Evolutionary conservation across 2,113 vertebrate genomes (phyloP), one percentile per base, ranked within the genome.

Genomic region (Willisornis vidua): DNA sequence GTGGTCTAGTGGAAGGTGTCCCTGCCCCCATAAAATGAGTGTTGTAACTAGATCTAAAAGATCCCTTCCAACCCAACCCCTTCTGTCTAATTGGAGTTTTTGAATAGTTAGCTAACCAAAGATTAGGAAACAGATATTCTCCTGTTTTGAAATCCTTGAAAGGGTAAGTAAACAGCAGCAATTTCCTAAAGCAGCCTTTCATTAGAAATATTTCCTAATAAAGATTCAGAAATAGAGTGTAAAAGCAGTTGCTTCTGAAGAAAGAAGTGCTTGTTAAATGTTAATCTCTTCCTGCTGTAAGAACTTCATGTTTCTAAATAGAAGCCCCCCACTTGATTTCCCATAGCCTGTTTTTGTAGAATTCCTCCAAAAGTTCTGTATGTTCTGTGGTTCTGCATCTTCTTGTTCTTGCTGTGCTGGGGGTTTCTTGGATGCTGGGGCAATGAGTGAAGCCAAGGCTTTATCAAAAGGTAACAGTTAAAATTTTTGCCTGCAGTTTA

Each of bases 241-340:
- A 49, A 68, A 94, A 76, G 61, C 71, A 78, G 66, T 26, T 91
- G 31, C 57, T 91, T 93, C 59, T 79, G 62, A 91, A 65, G 35
- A 17, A 68, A 59, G 28, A 82, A 87, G 49, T 41, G 37, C 46
- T 82, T 82, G 26, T 65, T 89, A 77, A 90, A 43, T 51, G 13
- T 55, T 52, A 71, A 35, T 68, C 4, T 72, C 15, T 59, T 87
- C 12, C 33, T 67, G 18, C 6, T 75, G 7, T n/a, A 75, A 70
- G 54, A 85, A 45, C 7, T 26, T 87, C 1, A 6, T 22, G 8
- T 94, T 87, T 85, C 63, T 72, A 43, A 82, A 82, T n/a, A 73
- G 59, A 76, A 92, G 22, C 24, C 8, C 5, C 19, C 1, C 7
- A 31, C 13, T 62, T 20, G 33, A 25, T 81, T 66, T 68, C 6